Conservation (phyloP, 2,888 invertebrate species). For the Chirona hameri region DNA sequence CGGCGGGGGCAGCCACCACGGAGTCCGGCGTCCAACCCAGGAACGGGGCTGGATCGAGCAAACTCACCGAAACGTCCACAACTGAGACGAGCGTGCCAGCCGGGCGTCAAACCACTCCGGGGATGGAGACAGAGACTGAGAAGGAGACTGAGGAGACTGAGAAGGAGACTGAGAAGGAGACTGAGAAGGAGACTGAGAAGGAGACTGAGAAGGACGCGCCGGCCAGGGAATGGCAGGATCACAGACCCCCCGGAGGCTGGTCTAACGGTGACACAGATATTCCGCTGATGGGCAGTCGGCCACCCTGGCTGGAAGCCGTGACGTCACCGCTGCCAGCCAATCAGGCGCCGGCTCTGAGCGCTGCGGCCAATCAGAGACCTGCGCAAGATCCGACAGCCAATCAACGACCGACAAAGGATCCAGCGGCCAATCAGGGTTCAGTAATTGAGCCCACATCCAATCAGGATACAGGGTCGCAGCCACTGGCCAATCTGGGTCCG, state of each 20-base stretch:
- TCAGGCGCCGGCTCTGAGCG: background rate
- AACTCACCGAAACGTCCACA: background rate
- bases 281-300: background rate
- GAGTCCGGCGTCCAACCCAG: background rate
- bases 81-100: background rate
- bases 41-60: background rate
- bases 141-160: background rate
- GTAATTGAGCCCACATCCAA: too few relatives aligned
- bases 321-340: background rate
- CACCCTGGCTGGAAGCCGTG: background rate
- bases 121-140: slow-evolving; percentile 40
- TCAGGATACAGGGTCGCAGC: too few relatives aligned
- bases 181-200: background rate
- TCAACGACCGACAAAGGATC: background rate
- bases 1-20: background rate
- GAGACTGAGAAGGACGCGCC: background rate
- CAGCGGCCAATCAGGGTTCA: background rate
- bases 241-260: background rate
- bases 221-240: background rate
- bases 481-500: too few relatives aligned
- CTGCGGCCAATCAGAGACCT: background rate
- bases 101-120: too few relatives aligned
- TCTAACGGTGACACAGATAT: background rate
- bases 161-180: background rate
- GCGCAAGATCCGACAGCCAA: background rate